These are phyloP conservation scores for Euschistus heros DNA, from an alignment of 1,140 invertebrate genomes.

Conservation along the genomic window DNA sequence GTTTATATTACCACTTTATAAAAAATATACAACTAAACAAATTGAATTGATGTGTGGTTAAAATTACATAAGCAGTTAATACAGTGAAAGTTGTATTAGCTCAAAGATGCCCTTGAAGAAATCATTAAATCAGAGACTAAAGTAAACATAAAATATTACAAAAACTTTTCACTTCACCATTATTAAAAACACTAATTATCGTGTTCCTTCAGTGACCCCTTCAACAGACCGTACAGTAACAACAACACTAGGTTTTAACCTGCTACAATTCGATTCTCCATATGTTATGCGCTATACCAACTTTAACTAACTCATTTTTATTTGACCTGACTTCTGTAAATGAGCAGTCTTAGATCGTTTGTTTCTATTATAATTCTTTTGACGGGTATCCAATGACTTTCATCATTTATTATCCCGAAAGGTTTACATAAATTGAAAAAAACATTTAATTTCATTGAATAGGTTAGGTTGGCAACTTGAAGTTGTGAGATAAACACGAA, in stretches of 20 bases:
- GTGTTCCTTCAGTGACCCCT: background rate
- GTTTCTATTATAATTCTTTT: too few species aligned
- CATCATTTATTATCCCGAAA: too few species aligned
- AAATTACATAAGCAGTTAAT: constrained; percentile 4
- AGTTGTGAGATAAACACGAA: constrained; percentile 13
- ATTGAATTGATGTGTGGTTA: background rate
- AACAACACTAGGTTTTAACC: constrained; percentile 11
- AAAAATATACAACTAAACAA: background rate
- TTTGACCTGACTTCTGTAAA: too few species aligned
- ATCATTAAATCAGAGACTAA: background rate
- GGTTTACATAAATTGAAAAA: background rate
- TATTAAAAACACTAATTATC: background rate
- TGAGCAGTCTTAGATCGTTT: too few species aligned
- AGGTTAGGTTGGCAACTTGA: constrained; percentile 6
- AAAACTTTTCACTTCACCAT: background rate
- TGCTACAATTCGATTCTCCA: background rate
- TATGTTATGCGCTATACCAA: background rate
- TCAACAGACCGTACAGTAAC: background rate
- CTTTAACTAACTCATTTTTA: too few species aligned
- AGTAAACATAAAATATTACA: background rate
- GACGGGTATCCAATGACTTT: too few species aligned
- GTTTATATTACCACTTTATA: background rate
- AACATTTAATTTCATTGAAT: constrained; percentile 1
- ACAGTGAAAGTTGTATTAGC: constrained; percentile 1
- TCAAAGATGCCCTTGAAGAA: constrained; percentile 1